Percentiles rank a stretch among this genome's conserved stretches.
These are phyloP conservation scores for Tolypeutes matacus DNA, from an alignment of 2,797 vertebrate genomes.

Conservation along the genomic window DNA sequence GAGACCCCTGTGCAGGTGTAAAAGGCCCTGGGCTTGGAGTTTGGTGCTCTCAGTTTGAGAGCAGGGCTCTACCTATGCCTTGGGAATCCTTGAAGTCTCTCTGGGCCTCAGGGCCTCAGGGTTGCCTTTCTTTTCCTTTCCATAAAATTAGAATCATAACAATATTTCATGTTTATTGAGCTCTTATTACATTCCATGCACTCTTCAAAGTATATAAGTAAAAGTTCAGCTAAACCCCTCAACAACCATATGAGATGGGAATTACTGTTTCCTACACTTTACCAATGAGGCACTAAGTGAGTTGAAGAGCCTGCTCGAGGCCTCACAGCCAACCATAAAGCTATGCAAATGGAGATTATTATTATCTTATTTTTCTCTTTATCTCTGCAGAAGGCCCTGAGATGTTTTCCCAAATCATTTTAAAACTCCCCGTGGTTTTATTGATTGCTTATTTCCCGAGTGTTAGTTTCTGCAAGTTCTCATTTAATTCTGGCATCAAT, in stretches of 20 bases:
- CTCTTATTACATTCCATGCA: not conserved
- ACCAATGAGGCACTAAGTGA: no score
- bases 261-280: not conserved
- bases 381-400: conserved; percentile 24
- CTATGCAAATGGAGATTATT: not conserved
- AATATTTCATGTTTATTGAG: not conserved
- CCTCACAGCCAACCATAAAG: not conserved
- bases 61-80: not conserved
- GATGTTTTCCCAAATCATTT: not conserved
- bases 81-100: not conserved
- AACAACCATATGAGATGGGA: not conserved
- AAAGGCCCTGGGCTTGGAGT: not conserved
- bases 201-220: not conserved
- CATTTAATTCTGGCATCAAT: not conserved
- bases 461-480: not conserved
- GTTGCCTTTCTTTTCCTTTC: not conserved
- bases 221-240: not conserved
- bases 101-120: not conserved
- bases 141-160: not conserved
- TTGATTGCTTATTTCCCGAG: conserved; percentile 31
- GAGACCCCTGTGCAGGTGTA: not conserved
- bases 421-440: conserved; percentile 9
- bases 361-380: not conserved
- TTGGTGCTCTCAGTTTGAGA: not conserved
- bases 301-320: not conserved